These are phyloP conservation scores for Apaloderma vittatum DNA, from an alignment of 2,113 vertebrate species.

Conservation along the genomic window DNA sequence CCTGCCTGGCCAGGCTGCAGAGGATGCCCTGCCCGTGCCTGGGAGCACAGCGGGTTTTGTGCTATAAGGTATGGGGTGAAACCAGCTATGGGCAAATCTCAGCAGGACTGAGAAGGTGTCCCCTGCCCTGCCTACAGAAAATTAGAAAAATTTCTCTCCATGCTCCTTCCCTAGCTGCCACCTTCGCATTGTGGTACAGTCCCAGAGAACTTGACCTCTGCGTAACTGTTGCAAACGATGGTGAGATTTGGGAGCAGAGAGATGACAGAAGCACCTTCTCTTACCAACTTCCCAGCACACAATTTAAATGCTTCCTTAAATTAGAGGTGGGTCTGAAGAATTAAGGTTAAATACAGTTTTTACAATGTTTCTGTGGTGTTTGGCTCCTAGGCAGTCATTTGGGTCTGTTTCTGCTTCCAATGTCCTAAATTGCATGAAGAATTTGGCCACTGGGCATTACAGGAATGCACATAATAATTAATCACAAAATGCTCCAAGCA, in stretches of 20 bases:
- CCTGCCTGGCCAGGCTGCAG: neutral
- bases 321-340: neutral
- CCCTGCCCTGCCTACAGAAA: neutral
- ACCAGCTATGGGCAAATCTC: neutral
- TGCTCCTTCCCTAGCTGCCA: neutral
- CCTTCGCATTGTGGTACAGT: neutral
- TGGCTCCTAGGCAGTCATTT: conserved; percentile 13
- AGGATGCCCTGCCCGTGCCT: neutral
- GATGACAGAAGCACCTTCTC: neutral
- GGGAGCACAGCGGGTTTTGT: neutral
- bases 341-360: neutral
- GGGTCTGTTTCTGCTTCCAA: neutral
- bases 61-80: neutral
- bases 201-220: neutral
- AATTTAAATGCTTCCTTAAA: neutral
- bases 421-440: neutral
- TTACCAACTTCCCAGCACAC: neutral
- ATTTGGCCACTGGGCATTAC: conserved; percentile 31
- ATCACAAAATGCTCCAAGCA: conserved; percentile 31
- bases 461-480: conserved; percentile 34
- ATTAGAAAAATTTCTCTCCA: neutral
- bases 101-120: neutral
- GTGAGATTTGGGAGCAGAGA: neutral
- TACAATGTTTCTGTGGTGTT: neutral
- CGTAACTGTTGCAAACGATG: neutral